Conservation (phyloP, 2,888 invertebrate genomes). For the Luperina nickerlii region DNA sequence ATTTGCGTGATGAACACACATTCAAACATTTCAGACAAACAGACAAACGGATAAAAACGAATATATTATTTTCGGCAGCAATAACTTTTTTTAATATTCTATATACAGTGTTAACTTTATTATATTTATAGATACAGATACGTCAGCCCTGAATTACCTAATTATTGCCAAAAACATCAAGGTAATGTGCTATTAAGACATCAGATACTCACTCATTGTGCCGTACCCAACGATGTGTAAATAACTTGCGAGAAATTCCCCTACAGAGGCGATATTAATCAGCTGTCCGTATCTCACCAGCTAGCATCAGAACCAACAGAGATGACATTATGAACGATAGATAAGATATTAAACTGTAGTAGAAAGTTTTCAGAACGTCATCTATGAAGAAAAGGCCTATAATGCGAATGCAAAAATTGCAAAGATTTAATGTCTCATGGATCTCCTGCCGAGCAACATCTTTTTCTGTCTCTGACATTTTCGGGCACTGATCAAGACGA, state of each 20-base stretch:
- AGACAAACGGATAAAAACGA: no score
- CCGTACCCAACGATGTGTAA: constrained; percentile 83
- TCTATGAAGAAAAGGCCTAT: constrained; percentile 80
- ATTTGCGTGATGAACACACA: no score
- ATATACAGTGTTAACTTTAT: no score
- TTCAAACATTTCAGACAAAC: no score
- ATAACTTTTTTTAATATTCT: no score
- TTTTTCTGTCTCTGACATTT: constrained; percentile 36
- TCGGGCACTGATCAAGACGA: constrained; percentile 1
- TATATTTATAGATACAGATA: background rate
- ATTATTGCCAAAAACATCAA: constrained; percentile 19
- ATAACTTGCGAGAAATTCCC: constrained; percentile 77
- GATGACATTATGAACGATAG: constrained; percentile 67
- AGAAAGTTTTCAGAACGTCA: constrained; percentile 65
- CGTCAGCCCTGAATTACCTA: background rate
- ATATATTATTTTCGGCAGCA: no score
- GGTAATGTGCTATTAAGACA: constrained; percentile 20
- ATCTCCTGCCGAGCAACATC: constrained; percentile 73
- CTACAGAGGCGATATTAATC: constrained; percentile 74
- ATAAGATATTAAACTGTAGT: constrained; percentile 64
- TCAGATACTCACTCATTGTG: constrained; percentile 77
- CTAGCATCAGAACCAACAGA: constrained; percentile 72
- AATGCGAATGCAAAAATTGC: constrained; percentile 76
- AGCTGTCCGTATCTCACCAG: constrained; percentile 75
- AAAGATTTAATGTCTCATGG: constrained; percentile 72